Percentiles rank a stretch among this genome's conserved stretches.
phyloP scores from a whole-genome alignment of 2,888 invertebrate species.

The Charanyca ferruginea region DNA sequence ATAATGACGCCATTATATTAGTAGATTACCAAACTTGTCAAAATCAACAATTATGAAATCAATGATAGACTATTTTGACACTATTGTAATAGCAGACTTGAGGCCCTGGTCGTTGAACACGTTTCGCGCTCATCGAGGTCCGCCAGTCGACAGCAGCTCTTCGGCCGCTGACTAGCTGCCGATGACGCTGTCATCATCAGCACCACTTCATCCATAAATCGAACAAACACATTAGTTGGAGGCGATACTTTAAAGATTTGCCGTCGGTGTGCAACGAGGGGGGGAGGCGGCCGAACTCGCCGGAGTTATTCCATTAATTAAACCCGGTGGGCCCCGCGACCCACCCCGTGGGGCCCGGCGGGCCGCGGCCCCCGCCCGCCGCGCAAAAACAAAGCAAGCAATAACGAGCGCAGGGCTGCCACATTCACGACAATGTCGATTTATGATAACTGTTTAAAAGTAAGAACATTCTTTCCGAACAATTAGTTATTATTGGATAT shows the following conservation, averaged over 20 bases:
- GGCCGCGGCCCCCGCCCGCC: constrained; percentile 51
- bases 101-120: too few relatives aligned
- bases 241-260: constrained; percentile 78
- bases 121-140: background rate
- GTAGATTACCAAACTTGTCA: too few relatives aligned
- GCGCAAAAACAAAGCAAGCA: constrained; percentile 85
- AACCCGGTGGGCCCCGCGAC: constrained; percentile 75
- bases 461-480: constrained; percentile 55
- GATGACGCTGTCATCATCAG: constrained; percentile 20
- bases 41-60: too few relatives aligned
- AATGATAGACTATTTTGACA: too few relatives aligned
- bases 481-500: constrained; percentile 58
- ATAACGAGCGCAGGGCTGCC: constrained; percentile 79
- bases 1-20: too few relatives aligned
- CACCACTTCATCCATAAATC: constrained; percentile 66
- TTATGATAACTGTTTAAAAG: constrained; percentile 58
- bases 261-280: constrained; percentile 61
- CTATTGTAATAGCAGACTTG: too few relatives aligned
- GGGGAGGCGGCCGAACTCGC: constrained; percentile 65
- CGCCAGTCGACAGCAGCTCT: background rate
- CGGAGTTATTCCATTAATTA: constrained; percentile 90
- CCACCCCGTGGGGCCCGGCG: constrained; percentile 53
- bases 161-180: background rate
- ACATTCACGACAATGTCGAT: constrained; percentile 56
- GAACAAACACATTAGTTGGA: constrained; percentile 70